Base-by-base conservation (phyloP, 1,140 invertebrate genomes). In the Aphidius gifuensis region DNA sequence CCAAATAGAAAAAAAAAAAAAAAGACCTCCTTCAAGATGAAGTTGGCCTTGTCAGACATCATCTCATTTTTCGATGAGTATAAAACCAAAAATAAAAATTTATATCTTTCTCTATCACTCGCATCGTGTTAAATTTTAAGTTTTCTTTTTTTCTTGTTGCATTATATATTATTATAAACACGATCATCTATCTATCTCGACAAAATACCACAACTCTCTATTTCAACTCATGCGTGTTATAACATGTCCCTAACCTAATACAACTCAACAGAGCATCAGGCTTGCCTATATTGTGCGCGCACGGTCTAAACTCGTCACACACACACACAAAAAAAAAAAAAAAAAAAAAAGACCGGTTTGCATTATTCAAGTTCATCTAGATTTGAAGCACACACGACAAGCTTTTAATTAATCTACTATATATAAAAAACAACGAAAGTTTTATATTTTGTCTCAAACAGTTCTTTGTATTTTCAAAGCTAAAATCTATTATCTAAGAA, bases 191-290 rank as follows among this genome's bases (percentile, higher is more conserved):
- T 32, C 23, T 32, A 32, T 32, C 4, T 32, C 4, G 23, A 32
- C 2, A 32, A 32, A 32, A 32, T 32, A 32, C 43, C 43, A 44
- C 43, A 44, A 44, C 43, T 64, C 64, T 66, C 66, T 74, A 69
- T 69, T 74, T 66, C 66, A 72, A 72, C 68, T 71, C 73, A 73
- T 71, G 70, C 69, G 69, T 71, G 68, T 65, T 76, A 66, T 66
- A 72, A 73, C 71, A 70, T 66, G 72, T 75, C 74, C 77, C 77
- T 78, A 78, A 80, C 79, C 79, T 80, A 72, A 78, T 80, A 74
- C 76, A 80, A 80, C 75, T 61, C 1, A 32, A 70, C n/a, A 56
- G 50, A 56, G 55, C 43, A 21, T 16, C 39, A 39, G 45, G 42
- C 51, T 16, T 54, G 5, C 23, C 48, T 5, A 39, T 55, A 21